phyloP scores from a whole-genome alignment of 30 jellyfish, hydroid and myxozoan species.

The Cassiopea andromeda region DNA sequence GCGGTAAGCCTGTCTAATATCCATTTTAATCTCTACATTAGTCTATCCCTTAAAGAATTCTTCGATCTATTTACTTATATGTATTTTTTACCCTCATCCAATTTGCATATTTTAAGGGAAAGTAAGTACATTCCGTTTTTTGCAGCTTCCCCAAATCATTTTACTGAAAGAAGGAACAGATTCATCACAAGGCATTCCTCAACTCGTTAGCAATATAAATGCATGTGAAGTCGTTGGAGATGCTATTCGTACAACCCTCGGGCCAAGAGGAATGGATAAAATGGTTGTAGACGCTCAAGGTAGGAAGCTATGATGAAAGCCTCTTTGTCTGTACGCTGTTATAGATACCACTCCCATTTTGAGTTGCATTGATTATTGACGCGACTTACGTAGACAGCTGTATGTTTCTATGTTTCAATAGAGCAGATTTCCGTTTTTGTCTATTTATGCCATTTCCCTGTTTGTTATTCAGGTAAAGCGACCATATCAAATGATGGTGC shows the following conservation, averaged over 20 bases:
- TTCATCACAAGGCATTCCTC: conserved; percentile 99
- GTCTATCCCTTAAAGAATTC: neutral
- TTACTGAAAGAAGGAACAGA: conserved; percentile 99
- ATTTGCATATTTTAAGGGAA: neutral
- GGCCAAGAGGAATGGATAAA: conserved; percentile 99
- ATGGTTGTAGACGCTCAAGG: conserved; percentile 91
- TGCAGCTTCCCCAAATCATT: conserved; percentile 95
- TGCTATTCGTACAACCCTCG: conserved; percentile 99
- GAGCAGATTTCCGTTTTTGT: neutral
- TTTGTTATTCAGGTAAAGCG: conserved; percentile 67
- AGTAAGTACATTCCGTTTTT: neutral
- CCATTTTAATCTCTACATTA: conserved; percentile 13
- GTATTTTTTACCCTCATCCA: neutral
- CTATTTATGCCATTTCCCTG: neutral
- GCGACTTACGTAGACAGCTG: neutral
- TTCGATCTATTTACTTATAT: neutral
- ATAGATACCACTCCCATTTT: conserved; percentile 28
- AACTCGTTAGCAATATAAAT: conserved; percentile 95
- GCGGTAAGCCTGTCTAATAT: conserved; percentile 28
- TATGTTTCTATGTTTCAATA: too few species aligned
- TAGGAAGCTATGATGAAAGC: neutral
- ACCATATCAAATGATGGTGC: conserved; percentile 99
- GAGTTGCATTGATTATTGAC: neutral
- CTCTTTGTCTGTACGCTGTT: neutral
- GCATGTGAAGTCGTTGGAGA: conserved; percentile 99